Evolutionary conservation across 2,113 vertebrate species (phyloP).

Genomic region (Peucedramus taeniatus): DNA sequence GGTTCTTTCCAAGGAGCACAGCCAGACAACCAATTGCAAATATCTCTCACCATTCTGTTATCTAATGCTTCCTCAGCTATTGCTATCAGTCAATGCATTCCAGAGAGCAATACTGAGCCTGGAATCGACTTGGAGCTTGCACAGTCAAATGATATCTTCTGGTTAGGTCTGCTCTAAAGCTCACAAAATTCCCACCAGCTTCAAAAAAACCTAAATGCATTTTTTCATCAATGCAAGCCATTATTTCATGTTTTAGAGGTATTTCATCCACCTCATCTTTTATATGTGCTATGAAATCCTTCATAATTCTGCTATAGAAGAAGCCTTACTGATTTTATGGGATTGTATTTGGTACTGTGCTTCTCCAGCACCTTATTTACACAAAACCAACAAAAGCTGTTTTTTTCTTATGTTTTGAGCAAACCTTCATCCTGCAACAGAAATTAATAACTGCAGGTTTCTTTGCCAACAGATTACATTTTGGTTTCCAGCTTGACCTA

Average conservation of each 20-base stretch:
- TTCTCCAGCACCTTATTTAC: background rate
- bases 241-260: background rate
- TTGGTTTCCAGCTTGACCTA: background rate
- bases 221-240: background rate
- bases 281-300: background rate
- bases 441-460: background rate
- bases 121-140: background rate
- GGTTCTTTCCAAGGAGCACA: background rate
- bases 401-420: background rate
- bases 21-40: slow-evolving; percentile 7
- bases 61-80: background rate
- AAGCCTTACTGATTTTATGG: background rate
- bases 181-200: background rate
- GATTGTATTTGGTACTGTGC: background rate
- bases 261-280: background rate
- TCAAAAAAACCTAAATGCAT: background rate
- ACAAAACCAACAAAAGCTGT: background rate
- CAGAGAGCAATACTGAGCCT: background rate
- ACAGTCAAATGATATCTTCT: background rate
- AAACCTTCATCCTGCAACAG: background rate
- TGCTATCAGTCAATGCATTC: background rate
- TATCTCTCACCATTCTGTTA: slow-evolving; percentile 27
- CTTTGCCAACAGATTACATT: background rate
- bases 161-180: background rate
- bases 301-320: background rate